Conservation (phyloP, 2,888 invertebrate species). For the Drosophila phalerata region DNA sequence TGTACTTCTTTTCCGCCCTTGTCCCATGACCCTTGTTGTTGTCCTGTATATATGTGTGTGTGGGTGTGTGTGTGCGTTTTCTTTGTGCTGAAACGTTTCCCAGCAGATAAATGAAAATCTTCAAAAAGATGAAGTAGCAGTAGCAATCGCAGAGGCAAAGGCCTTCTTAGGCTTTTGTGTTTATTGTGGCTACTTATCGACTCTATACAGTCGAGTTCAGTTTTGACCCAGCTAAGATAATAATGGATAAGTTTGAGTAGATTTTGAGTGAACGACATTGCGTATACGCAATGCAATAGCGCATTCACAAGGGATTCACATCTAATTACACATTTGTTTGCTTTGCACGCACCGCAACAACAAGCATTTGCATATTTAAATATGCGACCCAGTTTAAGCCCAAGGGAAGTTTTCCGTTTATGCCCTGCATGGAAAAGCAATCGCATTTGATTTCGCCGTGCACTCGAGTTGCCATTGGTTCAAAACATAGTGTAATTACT, state of each 20-base stretch:
- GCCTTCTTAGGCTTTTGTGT: constrained; percentile 62
- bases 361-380: constrained; percentile 43
- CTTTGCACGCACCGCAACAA: constrained; percentile 7
- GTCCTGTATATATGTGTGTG: neutral
- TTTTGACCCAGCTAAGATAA: constrained; percentile 13
- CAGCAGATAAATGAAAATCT: constrained; percentile 76
- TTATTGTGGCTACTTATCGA: constrained; percentile 78
- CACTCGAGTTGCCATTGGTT: constrained; percentile 23
- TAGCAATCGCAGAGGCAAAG: constrained; percentile 13
- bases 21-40: neutral
- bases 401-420: constrained; percentile 13
- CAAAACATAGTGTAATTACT: constrained; percentile 3
- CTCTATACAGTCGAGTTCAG: constrained; percentile 65
- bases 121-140: constrained; percentile 72
- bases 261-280: constrained; percentile 4
- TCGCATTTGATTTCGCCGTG: constrained; percentile 26
- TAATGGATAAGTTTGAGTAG: neutral
- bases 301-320: constrained; percentile 3
- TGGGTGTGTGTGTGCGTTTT: constrained; percentile 52
- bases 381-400: constrained; percentile 18
- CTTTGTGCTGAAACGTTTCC: constrained; percentile 59
- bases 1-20: constrained; percentile 13
- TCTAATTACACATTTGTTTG: constrained; percentile 30
- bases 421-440: constrained; percentile 31
- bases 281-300: constrained; percentile 39